Base-by-base conservation (phyloP, 2,888 invertebrate genomes). In the Metalampra italica region DNA sequence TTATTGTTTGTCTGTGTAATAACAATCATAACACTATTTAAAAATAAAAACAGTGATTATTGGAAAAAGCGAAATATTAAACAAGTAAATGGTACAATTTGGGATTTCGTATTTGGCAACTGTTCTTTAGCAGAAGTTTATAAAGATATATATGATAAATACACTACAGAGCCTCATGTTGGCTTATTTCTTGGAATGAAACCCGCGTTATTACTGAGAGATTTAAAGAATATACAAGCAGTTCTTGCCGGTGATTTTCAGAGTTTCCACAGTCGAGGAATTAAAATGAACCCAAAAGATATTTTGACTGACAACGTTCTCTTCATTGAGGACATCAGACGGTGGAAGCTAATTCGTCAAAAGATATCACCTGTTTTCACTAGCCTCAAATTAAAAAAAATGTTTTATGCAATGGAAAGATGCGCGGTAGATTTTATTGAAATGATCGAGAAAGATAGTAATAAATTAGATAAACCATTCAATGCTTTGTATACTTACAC, bases 341-440 rank as follows among this genome's bases (percentile, higher is more conserved):
- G 69, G 36, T 89, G 88, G 89, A 79, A 78, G 53, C 56, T 81
- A 0, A 47, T 88, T 0, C 64, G 87, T 11, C 77, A 80, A 15
- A 88, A 84, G 55, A 48, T 88, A 2, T 66, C 83, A 1, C 82
- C 86, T 1, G 67, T 79, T 1, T 87, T 89, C 50, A 83, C 83
- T 0, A 74, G 71, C 22, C 54, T 64, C 0, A 83, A 78, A 55
- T 61, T 88, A 0, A 85, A 79, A 51, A 78, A 78, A n/a, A 82
- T 87, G 82, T 86, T 78, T 51, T 68, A 68, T 22, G 75, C 78
- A 5, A 62, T 89, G 37, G 75, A 77, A 1, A 66, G 69, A 45
- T 77, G 77, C 54, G 78, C 72, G 0, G 59, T 60, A 1, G 78
- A 83, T 56, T 85, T 84, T 51, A 71, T 68, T 0, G 56, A 68